Evolutionary conservation across 1,140 invertebrate species (phyloP).

Genomic region (Drosophila athabasca): DNA sequence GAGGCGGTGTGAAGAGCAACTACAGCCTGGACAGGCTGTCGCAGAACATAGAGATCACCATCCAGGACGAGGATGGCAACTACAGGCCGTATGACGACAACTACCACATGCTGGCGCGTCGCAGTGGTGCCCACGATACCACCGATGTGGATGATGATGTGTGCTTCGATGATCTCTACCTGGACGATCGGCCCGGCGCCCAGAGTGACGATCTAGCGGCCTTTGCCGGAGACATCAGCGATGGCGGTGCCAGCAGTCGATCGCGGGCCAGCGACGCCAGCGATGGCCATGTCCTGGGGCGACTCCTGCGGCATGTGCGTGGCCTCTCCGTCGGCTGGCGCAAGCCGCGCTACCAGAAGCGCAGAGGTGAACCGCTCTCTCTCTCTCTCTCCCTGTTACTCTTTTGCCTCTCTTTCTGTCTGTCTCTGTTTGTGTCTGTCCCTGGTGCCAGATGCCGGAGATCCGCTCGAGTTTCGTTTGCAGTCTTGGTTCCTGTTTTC

Average conservation of each 20-base stretch:
- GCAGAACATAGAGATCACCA: constrained; percentile 82
- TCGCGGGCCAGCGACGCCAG: constrained; percentile 65
- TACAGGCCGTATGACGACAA: constrained; percentile 79
- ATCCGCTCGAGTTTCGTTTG: constrained; percentile 24
- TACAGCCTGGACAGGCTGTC: constrained; percentile 75
- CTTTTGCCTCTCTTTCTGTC: constrained; percentile 49
- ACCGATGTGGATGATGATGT: constrained; percentile 62
- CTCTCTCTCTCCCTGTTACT: constrained; percentile 32
- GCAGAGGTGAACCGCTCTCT: constrained; percentile 74
- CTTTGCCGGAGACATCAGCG: constrained; percentile 73
- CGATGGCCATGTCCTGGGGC: constrained; percentile 68
- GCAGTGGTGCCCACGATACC: constrained; percentile 27
- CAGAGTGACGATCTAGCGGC: constrained; percentile 61
- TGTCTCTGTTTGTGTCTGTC: constrained; percentile 46
- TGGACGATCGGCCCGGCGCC: constrained; percentile 64
- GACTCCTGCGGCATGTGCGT: constrained; percentile 73
- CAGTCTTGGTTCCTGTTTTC: constrained; percentile 45
- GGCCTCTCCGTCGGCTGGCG: constrained; percentile 79
- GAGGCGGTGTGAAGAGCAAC: constrained; percentile 58
- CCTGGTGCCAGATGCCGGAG: constrained; percentile 31
- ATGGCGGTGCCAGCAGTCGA: constrained; percentile 62
- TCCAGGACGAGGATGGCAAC: constrained; percentile 81
- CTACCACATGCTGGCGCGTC: constrained; percentile 53
- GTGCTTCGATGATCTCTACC: constrained; percentile 73
- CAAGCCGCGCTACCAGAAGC: constrained; percentile 79